A percentile compares a stretch with the other conserved stretches of the same genome.
phyloP scores from a whole-genome alignment of 2,888 invertebrate species.

The Cataglyphis cursor region DNA sequence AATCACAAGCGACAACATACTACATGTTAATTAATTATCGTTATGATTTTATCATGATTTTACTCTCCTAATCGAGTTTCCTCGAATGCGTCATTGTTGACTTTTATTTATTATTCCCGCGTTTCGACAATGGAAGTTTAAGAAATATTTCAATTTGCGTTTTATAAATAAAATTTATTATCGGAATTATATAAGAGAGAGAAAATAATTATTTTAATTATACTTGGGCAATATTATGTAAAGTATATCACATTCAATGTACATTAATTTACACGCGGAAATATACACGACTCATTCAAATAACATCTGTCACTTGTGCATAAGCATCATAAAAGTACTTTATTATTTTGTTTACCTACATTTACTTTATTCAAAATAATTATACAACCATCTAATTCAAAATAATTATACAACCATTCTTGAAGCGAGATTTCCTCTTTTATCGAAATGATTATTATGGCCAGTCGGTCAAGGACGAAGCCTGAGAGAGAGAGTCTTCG shows the following conservation, averaged over 20 bases:
- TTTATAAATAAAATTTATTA: not conserved
- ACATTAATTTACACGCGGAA: no score
- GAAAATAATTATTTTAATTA: not conserved
- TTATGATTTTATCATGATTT: not conserved
- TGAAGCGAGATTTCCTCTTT: not conserved
- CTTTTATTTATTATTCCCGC: not conserved
- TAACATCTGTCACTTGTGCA: no score
- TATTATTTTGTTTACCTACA: not conserved
- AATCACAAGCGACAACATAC: not conserved
- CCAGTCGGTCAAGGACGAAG: conserved; percentile 37
- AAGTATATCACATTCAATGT: not conserved
- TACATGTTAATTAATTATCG: conserved; percentile 26
- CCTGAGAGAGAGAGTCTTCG: conserved; percentile 39
- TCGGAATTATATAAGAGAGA: not conserved
- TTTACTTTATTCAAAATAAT: not conserved
- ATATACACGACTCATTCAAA: no score
- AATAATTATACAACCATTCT: not conserved
- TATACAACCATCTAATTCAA: not conserved
- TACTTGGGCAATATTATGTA: not conserved
- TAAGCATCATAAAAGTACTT: not conserved
- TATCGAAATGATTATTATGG: not conserved
- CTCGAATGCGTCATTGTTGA: not conserved
- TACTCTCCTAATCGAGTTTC: not conserved
- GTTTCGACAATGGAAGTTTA: not conserved
- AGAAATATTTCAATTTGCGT: not conserved